A percentile compares a stretch with the other conserved stretches of the same genome.
phyloP scores from a whole-genome alignment of 2,113 vertebrate genomes.

The Rana temporaria region DNA sequence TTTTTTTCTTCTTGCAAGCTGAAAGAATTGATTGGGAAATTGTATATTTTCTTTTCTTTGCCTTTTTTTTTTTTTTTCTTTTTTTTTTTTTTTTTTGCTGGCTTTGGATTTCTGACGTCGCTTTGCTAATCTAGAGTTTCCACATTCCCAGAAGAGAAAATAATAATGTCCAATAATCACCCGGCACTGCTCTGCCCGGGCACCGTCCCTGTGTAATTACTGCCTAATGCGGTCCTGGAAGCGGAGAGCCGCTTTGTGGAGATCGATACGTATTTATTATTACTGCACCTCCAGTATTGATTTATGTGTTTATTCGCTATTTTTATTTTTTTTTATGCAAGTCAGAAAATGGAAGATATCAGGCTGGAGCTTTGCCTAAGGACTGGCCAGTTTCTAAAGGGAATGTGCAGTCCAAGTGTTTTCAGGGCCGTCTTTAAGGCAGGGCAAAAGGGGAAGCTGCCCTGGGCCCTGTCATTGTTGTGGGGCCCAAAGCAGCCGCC shows the following conservation, averaged over 20 bases:
- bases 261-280: not conserved
- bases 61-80: no score
- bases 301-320: not conserved
- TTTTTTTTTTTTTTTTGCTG: no score
- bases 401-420: no score
- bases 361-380: not conserved
- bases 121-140: not conserved
- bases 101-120: not conserved
- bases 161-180: slow-evolving; percentile 7
- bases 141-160: slow-evolving; percentile 15
- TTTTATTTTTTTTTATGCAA: not conserved
- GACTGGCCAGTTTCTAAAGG: not conserved
- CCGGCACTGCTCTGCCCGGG: not conserved
- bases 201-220: not conserved
- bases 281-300: not conserved
- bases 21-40: slow-evolving; percentile 37
- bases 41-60: not conserved
- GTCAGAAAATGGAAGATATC: not conserved
- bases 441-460: no score
- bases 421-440: no score
- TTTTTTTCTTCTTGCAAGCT: not conserved
- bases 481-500: no score
- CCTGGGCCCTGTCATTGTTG: no score
- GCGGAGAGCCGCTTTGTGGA: not conserved
- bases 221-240: not conserved